Percentiles rank a stretch among this genome's conserved stretches.
Conservation (phyloP, 1,140 invertebrate species). For the Sarcophaga peregrina region DNA sequence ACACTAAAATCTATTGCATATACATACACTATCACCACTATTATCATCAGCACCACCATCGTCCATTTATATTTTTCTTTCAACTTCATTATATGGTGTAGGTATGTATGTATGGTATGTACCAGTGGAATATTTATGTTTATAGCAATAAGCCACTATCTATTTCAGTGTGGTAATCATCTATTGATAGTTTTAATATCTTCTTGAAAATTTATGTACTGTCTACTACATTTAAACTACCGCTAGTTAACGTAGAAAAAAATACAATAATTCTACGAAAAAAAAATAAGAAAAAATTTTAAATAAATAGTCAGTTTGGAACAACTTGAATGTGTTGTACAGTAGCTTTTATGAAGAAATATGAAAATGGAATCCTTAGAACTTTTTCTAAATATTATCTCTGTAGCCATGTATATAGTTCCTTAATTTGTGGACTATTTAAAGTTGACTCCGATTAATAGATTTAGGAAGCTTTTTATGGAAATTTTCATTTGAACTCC, state of each 20-base stretch:
- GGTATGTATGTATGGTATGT: background rate
- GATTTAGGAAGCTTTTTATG: no score
- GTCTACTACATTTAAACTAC: constrained; percentile 25
- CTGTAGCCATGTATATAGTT: no score
- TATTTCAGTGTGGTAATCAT: constrained; percentile 37
- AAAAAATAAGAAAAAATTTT: background rate
- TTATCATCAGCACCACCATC: background rate
- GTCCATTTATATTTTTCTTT: background rate
- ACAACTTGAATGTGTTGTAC: no score
- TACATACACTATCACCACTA: background rate
- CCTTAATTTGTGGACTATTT: no score
- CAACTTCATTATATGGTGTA: background rate
- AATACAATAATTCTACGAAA: background rate
- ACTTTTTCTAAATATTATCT: no score
- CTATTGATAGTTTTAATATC: constrained; percentile 39
- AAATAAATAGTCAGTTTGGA: no score
- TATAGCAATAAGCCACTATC: constrained; percentile 22
- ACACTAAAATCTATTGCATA: background rate
- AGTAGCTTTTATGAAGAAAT: no score
- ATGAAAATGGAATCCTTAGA: no score
- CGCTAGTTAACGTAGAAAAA: constrained; percentile 25
- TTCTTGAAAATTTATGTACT: constrained; percentile 37
- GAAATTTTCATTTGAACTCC: no score
- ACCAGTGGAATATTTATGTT: background rate
- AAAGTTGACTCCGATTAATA: no score